Base-by-base conservation (phyloP, 2,113 vertebrate species). In the Sceloporus undulatus region DNA sequence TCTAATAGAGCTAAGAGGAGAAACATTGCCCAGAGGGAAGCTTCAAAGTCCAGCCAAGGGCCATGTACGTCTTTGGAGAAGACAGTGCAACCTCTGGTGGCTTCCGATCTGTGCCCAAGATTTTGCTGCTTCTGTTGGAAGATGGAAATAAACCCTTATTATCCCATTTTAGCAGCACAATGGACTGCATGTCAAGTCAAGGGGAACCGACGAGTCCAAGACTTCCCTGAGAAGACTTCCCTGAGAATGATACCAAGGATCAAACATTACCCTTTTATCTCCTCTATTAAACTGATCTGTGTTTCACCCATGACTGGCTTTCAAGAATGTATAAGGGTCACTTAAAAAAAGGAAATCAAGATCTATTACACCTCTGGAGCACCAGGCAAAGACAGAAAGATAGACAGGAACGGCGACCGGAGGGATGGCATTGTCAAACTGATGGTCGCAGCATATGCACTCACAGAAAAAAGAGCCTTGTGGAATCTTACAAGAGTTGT, bases 111-210 rank as follows among this genome's bases (percentile, higher is more conserved):
- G 23, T 68, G 34, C 34, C n/a, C 14, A 27, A 23, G 65, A 40
- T 42, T 48, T 73, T 27, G 48, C 29, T 3, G 7, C 59, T 71
- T 80, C 56, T 71, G 13, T 16, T 14, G 40, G 14, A 70, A 65
- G 59, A 52, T 1, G n/a, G 79, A 82, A 87, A 82, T 62, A 82
- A 54, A 56, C 59, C 25, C 3, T 54, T 83, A 82, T 83, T 77
- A 48, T 74, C 81, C 0, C 0, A 65, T 65, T 82, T 87, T 74
- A 48, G 38, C 54, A 27, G 68, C 18, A n/a, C 10, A 21, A 54
- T 38, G 16, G 21, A 81, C 14, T 8, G 13, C 19, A 48, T 9
- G 68, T 75, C 34, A 74, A 65, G 70, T 52, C 54, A 77, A 38
- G 5, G 9, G 14, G 52, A 68, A 54, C 38, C 75, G 23, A 23